Evolutionary conservation across 2,113 vertebrate species (phyloP).

Genomic region (Pitta sordida): DNA sequence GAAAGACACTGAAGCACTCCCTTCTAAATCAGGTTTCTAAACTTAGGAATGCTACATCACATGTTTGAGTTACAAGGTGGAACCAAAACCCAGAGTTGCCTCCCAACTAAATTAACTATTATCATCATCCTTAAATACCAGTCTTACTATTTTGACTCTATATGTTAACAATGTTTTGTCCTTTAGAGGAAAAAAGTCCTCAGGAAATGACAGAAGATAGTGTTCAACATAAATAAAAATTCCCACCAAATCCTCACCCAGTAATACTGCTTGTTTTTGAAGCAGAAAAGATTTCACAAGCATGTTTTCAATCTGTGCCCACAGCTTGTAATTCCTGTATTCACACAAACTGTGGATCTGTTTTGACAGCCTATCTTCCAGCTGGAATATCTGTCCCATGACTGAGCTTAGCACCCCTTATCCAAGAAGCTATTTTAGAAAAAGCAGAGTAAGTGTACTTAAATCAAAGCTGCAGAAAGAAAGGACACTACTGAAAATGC

Average conservation of each 20-base stretch:
- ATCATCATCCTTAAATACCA: not conserved
- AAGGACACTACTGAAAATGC: not conserved
- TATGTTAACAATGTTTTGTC: not conserved
- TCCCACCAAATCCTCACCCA: not conserved
- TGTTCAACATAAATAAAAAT: not conserved
- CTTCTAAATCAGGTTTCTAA: slow-evolving; percentile 15
- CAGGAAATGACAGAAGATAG: not conserved
- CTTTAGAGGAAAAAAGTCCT: not conserved
- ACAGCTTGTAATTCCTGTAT: not conserved
- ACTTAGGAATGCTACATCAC: not conserved
- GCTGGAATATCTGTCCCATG: not conserved
- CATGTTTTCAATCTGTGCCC: not conserved
- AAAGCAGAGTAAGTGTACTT: not conserved
- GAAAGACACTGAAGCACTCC: slow-evolving; percentile 6
- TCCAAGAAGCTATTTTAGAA: not conserved
- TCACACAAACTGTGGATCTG: not conserved
- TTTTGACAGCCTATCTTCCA: not conserved
- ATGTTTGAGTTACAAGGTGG: not conserved
- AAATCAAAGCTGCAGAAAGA: not conserved
- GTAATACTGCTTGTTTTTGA: not conserved
- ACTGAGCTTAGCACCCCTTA: slow-evolving; percentile 32
- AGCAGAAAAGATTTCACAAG: not conserved
- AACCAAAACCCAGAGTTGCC: not conserved
- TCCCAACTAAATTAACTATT: not conserved
- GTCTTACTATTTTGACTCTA: not conserved